Evolutionary conservation across 2,888 invertebrate species (phyloP).

Genomic region (Hirtodrosophila alboralis): DNA sequence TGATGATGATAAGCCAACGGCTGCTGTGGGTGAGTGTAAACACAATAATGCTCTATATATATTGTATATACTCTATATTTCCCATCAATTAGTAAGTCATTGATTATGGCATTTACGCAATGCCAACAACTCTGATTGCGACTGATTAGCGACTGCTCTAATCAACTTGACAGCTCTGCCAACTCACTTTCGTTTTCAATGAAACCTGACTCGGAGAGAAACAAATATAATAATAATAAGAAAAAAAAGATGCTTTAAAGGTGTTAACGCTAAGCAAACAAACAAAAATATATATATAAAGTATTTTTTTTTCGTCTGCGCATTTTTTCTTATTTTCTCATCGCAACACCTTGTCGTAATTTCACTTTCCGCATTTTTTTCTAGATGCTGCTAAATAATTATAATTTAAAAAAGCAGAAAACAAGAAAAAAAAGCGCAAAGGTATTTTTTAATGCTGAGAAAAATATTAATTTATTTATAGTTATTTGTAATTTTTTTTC

Average conservation of each 20-base stretch:
- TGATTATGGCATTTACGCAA: constrained; percentile 44
- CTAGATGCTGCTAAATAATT: constrained; percentile 61
- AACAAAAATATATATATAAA: too few species aligned
- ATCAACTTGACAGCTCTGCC: constrained; percentile 35
- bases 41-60: neutral
- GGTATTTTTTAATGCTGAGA: constrained; percentile 66
- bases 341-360: constrained; percentile 50
- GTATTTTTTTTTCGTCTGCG: constrained; percentile 5
- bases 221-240: constrained; percentile 12
- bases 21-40: constrained; percentile 73
- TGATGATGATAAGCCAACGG: constrained; percentile 57
- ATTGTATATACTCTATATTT: constrained; percentile 21
- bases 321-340: constrained; percentile 26
- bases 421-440: constrained; percentile 34
- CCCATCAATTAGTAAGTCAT: constrained; percentile 49
- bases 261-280: constrained; percentile 53
- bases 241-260: constrained; percentile 37
- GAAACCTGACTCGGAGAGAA: constrained; percentile 50
- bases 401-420: constrained; percentile 29
- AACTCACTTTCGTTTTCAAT: constrained; percentile 76
- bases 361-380: constrained; percentile 71
- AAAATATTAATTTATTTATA: too few species aligned
- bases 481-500: constrained; percentile 38
- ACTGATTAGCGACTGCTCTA: constrained; percentile 61
- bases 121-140: constrained; percentile 20